phyloP scores from a whole-genome alignment of 2,888 invertebrate genomes.

The Zootermopsis nevadensis region DNA sequence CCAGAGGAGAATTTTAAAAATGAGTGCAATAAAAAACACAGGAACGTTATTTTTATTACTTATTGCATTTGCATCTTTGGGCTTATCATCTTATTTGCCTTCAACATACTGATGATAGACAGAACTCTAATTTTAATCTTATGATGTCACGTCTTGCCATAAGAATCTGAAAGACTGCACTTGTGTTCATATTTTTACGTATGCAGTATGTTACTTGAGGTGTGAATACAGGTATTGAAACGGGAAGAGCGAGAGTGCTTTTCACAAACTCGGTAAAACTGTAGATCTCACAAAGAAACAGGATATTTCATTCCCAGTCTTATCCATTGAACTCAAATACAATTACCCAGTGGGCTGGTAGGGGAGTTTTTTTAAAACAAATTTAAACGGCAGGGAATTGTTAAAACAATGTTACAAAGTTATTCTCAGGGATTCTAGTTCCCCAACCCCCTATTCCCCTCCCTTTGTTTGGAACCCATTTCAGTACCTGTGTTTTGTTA shows the following conservation, averaged over 20 bases:
- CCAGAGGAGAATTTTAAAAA: constrained; percentile 27
- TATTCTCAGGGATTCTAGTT: constrained; percentile 44
- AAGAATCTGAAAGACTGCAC: constrained; percentile 38
- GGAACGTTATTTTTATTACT: constrained; percentile 35
- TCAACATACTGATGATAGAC: background rate
- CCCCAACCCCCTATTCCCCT: constrained; percentile 18
- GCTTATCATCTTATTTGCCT: background rate
- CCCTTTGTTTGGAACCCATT: constrained; percentile 15
- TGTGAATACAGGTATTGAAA: constrained; percentile 39
- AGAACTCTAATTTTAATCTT: background rate
- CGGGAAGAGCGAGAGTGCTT: constrained; percentile 11
- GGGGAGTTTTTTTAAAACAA: constrained; percentile 35
- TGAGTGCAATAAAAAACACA: constrained; percentile 38
- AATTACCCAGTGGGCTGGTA: constrained; percentile 21
- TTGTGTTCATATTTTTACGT: constrained; percentile 34
- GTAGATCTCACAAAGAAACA: constrained; percentile 33
- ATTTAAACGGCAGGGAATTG: constrained; percentile 43
- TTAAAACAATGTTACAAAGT: constrained; percentile 40
- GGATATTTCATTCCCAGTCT: constrained; percentile 21
- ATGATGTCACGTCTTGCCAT: constrained; percentile 39
- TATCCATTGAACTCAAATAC: constrained; percentile 14
- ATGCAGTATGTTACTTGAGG: constrained; percentile 8
- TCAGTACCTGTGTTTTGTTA: constrained; percentile 30
- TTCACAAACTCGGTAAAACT: constrained; percentile 17
- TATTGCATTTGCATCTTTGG: background rate